Evolutionary conservation across 2,888 invertebrate species (phyloP).

Genomic region (Lepidonotus clava): DNA sequence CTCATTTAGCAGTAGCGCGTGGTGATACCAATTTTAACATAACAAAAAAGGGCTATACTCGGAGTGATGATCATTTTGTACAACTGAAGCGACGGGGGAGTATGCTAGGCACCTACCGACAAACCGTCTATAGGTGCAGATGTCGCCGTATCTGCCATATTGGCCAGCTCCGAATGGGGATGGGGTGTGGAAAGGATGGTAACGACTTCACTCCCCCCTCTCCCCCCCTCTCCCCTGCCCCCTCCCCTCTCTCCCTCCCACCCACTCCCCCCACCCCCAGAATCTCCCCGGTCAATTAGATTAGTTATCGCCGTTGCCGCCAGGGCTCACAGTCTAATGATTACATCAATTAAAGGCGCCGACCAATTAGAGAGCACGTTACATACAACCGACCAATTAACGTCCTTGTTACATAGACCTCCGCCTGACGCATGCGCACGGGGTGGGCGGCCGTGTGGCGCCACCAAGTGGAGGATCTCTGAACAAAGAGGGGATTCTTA

Average conservation of each 20-base stretch:
- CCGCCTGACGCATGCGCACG: not conserved
- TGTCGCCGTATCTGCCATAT: no score
- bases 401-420: not conserved
- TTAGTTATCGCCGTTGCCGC: constrained; percentile 15
- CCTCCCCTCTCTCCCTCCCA: not conserved
- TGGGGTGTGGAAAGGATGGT: constrained; percentile 1
- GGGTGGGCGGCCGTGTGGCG: not conserved
- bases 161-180: not conserved
- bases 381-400: not conserved
- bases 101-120: no score
- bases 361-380: constrained; percentile 1
- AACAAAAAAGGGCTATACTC: no score
- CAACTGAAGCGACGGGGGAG: no score
- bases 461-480: no score
- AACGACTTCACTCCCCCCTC: not conserved
- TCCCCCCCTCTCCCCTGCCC: not conserved
- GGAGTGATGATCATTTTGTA: no score
- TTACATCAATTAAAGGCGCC: constrained; percentile 20
- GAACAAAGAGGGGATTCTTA: no score
- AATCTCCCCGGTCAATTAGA: constrained; percentile 2
- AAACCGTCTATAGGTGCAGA: no score
- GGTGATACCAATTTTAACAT: no score
- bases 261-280: not conserved
- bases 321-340: constrained; percentile 10
- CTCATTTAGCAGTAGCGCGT: no score